Base-by-base conservation (phyloP, 2,888 invertebrate genomes). In the Autographa gamma region DNA sequence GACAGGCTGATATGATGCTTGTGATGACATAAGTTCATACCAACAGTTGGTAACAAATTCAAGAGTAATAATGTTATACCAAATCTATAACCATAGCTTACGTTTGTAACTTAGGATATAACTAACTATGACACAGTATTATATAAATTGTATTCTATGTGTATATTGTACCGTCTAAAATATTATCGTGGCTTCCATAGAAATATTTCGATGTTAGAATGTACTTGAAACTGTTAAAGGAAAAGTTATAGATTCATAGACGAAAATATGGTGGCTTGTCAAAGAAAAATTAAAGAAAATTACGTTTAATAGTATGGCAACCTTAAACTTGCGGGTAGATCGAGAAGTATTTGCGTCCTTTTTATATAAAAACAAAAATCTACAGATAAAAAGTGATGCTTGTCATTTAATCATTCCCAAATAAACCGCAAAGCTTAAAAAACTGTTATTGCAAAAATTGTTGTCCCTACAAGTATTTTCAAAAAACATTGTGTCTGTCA, bases 91-190 rank as follows among this genome's bases (percentile, higher is more conserved):
- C 54, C 54, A 54, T 19, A 54, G 54, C 54, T n/a, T 54, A 54
- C 54, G 54, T 54, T 54, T 19, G 11, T 54, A 38, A 38, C 11
- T 19, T 54, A 54, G 54, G 54, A 19, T 54, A 19, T 18, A n/a
- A 18, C n/a, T n/a, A 52, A 18, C 14, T 18, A 54, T 54, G 16
- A 54, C 19, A 19, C 54, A 54, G 54, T 54, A 54, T 54, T 54
- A 54, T 19, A 19, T 54, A 19, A 54, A 54, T 52, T 18, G 18
- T 54, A 19, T 19, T 54, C 11, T 19, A 54, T 54, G 19, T 19
- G 18, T 54, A 54, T 54, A 54, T 48, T 48, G 48, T 54, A 54
- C 48, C 48, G 48, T 48, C n/a, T 48, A 48, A 38, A 38, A 38
- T 38, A 48, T 48, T 8, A n/a, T 48, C 48, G 48, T 48, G 48